phyloP scores from a whole-genome alignment of 2,113 vertebrate genomes.

The Hyaena hyaena region DNA sequence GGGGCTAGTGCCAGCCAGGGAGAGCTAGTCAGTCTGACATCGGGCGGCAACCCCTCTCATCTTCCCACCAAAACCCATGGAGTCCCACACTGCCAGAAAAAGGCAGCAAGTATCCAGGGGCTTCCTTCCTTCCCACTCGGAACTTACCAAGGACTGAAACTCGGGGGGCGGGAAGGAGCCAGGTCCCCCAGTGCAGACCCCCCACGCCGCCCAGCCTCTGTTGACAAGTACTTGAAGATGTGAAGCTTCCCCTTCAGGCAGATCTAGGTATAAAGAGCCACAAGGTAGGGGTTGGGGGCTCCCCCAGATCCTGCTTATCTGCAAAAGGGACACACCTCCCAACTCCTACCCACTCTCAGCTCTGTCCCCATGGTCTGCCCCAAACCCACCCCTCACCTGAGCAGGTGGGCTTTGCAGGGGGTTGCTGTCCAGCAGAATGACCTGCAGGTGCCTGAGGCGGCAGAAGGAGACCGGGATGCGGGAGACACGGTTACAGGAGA shows the following conservation, averaged over 20 bases:
- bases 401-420: constrained; percentile 93
- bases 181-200: constrained; percentile 85
- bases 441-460: constrained; percentile 92
- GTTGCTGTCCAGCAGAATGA: constrained; percentile 92
- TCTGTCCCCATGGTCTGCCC: background rate
- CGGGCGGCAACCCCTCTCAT: background rate
- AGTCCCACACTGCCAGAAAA: background rate
- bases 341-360: background rate
- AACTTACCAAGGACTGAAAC: constrained; percentile 92
- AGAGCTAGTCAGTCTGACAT: background rate
- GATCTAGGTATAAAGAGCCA: constrained; percentile 80
- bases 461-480: constrained; percentile 93
- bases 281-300: accelerated
- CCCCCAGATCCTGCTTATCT: background rate
- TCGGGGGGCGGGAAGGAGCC: constrained; percentile 85
- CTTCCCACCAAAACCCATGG: background rate
- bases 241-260: constrained; percentile 95
- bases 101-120: background rate
- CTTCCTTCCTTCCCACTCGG: background rate
- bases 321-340: background rate
- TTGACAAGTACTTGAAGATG: constrained; percentile 94
- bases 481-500: constrained; percentile 93
- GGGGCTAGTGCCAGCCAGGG: constrained; percentile 84
- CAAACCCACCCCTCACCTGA: constrained; percentile 77
- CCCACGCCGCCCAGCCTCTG: constrained; percentile 88